Base-by-base conservation (phyloP, 2,797 vertebrate genomes). In the Ptychobarbus kaznakovi region DNA sequence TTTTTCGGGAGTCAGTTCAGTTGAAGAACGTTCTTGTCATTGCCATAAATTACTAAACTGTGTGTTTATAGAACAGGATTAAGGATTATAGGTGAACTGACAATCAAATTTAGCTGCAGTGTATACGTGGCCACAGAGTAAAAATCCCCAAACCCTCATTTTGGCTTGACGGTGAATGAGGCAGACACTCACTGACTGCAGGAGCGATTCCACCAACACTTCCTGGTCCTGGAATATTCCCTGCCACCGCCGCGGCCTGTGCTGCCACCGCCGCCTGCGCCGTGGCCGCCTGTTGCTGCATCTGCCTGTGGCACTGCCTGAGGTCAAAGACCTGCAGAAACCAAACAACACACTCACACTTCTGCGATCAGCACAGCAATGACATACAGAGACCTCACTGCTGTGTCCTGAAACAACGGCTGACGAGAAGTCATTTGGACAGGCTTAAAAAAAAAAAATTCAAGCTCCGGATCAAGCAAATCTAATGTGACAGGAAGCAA, bases 251-350 rank as follows among this genome's bases (percentile, higher is more conserved):
- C 0, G 95, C 96, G 0, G 95, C 95, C 87, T 96, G 95, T 0
- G 95, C 95, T 0, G 95, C 94, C 0, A 95, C 95, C 0, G 96
- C 96, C 0, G 95, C 95, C 84, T 95, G 95, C 0, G 95, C 96
- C 0, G 95, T 96, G 1, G 96, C 96, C 0, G 95, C 95, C 84
- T 96, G 96, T 87, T 95, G 95, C 92, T 96, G 96, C 95, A 96
- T 96, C 93, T 96, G 95, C 35, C 95, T 92, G 88, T 96, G 93
- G 84, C 95, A 96, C 92, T 95, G 95, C 46, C 95, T 90, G 79
- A 96, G 91, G 90, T 95, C 95, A 28, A 96, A 97, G 73, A 96
- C 95, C 95, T 96, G 85, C 38, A 73, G 63, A 42, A 35, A 58
- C 25, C 35, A 16, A 25, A 40, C 66, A 72, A 88, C 77, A 76